Evolutionary conservation across 2,113 vertebrate genomes (phyloP).

Genomic region (Saguinus imperator): DNA sequence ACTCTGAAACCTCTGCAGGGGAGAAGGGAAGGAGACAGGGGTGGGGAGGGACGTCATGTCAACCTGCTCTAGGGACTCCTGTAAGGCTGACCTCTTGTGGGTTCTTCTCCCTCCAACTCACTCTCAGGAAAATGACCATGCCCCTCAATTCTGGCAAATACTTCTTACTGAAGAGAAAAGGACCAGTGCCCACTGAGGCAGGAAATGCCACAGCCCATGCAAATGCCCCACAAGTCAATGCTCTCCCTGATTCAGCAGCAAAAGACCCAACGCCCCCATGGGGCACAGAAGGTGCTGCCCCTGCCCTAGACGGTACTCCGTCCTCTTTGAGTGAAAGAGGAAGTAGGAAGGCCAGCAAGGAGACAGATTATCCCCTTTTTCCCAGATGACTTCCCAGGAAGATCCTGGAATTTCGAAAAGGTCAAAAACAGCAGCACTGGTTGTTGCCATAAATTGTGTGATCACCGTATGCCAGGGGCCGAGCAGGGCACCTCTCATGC

Average conservation of each 20-base stretch:
- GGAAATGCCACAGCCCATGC: no score
- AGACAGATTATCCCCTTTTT: background rate
- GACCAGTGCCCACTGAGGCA: background rate
- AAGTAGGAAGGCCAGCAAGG: no score
- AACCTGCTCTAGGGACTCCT: no score
- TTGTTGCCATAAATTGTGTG: accelerated
- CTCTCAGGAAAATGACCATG: background rate
- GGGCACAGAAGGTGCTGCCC: background rate
- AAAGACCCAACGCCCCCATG: background rate
- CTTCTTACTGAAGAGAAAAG: accelerated
- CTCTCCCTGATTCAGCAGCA: background rate
- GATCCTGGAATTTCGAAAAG: accelerated
- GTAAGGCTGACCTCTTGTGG: background rate
- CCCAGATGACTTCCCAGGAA: background rate
- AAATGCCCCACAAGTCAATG: no score
- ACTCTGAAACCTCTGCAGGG: background rate
- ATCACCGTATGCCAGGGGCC: no score
- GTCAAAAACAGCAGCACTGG: background rate
- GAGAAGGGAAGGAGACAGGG: accelerated
- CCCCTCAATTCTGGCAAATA: background rate
- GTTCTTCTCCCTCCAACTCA: background rate
- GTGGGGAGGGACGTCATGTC: accelerated
- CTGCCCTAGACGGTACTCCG: background rate
- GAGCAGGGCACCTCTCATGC: no score
- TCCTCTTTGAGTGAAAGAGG: background rate